These are phyloP conservation scores for Polyodon spathula DNA, from an alignment of 2,113 vertebrate species.

Conservation along the genomic window DNA sequence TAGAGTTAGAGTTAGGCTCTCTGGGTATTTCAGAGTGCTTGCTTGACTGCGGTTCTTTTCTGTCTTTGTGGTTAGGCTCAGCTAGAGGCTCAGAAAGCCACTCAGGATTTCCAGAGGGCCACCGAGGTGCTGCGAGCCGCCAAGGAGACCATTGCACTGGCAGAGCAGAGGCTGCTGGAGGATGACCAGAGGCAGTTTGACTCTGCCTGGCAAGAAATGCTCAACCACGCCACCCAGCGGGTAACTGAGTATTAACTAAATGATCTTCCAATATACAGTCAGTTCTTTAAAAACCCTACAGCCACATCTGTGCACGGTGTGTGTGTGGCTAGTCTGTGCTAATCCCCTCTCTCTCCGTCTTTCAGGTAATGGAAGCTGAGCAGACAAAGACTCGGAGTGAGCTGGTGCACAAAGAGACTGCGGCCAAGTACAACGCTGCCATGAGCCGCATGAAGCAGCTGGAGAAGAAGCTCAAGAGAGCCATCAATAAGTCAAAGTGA, in stretches of 20 bases:
- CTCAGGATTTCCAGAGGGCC: conserved; percentile 92
- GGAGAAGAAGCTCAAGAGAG: conserved; percentile 92
- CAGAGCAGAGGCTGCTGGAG: conserved; percentile 84
- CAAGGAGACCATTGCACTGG: conserved; percentile 90
- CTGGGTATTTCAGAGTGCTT: conserved; percentile 13
- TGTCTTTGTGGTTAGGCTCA: conserved; percentile 59
- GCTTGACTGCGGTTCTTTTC: background rate
- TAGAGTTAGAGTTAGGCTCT: too few relatives aligned
- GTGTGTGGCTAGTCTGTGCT: too few relatives aligned
- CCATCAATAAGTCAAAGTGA: conserved; percentile 95
- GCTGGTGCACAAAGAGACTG: conserved; percentile 84
- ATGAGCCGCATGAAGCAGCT: conserved; percentile 87
- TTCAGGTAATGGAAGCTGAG: conserved; percentile 92
- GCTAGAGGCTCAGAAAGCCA: conserved; percentile 85
- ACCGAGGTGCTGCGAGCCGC: conserved; percentile 85
- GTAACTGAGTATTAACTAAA: too few relatives aligned
- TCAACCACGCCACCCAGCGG: conserved; percentile 91
- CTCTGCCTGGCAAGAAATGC: conserved; percentile 97
- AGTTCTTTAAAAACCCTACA: too few relatives aligned
- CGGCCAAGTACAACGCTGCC: conserved; percentile 80
- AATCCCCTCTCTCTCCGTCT: conserved; percentile 16
- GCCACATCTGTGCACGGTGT: too few relatives aligned
- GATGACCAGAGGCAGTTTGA: conserved; percentile 91
- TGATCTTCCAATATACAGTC: too few relatives aligned
- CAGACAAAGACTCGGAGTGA: conserved; percentile 86